These are phyloP conservation scores for Octonoba sinensis DNA, from an alignment of 2,888 invertebrate genomes.

Conservation along the genomic window DNA sequence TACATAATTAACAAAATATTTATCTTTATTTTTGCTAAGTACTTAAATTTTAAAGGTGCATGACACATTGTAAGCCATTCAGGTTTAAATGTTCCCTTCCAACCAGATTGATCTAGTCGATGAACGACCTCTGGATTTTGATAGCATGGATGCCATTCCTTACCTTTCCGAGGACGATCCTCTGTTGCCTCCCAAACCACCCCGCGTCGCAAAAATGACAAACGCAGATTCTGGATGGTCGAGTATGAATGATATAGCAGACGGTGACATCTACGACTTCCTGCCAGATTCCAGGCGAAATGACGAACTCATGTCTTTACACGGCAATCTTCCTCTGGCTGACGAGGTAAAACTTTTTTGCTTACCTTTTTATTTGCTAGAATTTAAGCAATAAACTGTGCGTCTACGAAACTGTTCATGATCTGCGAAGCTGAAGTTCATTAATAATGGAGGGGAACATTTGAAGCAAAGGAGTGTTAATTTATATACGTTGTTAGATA, in stretches of 20 bases:
- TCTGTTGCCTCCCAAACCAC: slow-evolving; percentile 15
- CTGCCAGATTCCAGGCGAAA: slow-evolving; percentile 19
- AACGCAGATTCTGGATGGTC: slow-evolving; percentile 18
- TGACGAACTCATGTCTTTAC: slow-evolving; percentile 29
- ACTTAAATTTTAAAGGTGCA: no score
- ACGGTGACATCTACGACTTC: slow-evolving; percentile 51
- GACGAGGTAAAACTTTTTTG: slow-evolving; percentile 28
- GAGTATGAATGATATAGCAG: not conserved
- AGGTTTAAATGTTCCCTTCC: no score
- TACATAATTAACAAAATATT: no score
- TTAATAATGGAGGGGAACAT: no score
- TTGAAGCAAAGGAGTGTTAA: no score
- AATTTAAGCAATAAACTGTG: no score
- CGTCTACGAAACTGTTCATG: no score
- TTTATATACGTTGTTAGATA: no score
- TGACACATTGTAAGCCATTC: no score
- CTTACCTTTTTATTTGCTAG: no score
- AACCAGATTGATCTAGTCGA: slow-evolving; percentile 26
- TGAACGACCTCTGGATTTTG: slow-evolving; percentile 36
- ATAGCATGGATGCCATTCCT: slow-evolving; percentile 37
- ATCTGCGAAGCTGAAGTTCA: no score
- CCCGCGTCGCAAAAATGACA: slow-evolving; percentile 10
- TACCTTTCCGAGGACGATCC: slow-evolving; percentile 40
- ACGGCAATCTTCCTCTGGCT: slow-evolving; percentile 37
- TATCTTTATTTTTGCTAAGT: no score